Percentiles rank a stretch among this genome's conserved stretches.
phyloP scores from a whole-genome alignment of 2,797 vertebrate genomes.

The Syndactyla subalaris region DNA sequence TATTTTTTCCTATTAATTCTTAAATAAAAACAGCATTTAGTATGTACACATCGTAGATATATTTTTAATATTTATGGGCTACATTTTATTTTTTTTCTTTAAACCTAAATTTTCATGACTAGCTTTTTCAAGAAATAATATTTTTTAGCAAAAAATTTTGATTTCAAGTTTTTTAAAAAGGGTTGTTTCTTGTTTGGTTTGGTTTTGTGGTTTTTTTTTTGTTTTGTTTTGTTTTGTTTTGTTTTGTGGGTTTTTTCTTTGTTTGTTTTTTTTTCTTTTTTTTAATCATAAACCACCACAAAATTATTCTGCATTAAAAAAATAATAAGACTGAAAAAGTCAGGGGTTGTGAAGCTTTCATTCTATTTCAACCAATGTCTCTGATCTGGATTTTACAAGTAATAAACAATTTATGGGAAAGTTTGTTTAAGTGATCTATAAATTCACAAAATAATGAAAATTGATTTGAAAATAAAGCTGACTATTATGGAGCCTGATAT shows the following conservation, averaged over 20 bases:
- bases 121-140: neutral
- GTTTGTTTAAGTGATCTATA: neutral
- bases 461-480: neutral
- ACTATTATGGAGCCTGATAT: neutral
- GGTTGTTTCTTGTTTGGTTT: fast-evolving
- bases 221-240: too few species aligned
- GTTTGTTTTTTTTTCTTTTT: too few species aligned
- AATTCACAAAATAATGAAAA: neutral
- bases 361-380: neutral
- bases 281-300: neutral
- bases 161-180: neutral
- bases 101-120: neutral
- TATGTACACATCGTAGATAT: neutral
- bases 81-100: neutral
- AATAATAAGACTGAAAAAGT: neutral
- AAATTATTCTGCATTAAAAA: neutral
- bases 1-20: neutral
- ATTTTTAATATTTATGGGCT: neutral
- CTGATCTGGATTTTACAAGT: neutral
- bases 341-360: neutral
- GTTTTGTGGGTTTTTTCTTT: too few species aligned
- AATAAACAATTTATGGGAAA: neutral
- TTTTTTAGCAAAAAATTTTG: neutral
- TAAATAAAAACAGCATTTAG: neutral
- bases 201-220: too few species aligned